Evolutionary conservation across 2,797 vertebrate species (phyloP).

Genomic region (Threskiornis aethiopicus): DNA sequence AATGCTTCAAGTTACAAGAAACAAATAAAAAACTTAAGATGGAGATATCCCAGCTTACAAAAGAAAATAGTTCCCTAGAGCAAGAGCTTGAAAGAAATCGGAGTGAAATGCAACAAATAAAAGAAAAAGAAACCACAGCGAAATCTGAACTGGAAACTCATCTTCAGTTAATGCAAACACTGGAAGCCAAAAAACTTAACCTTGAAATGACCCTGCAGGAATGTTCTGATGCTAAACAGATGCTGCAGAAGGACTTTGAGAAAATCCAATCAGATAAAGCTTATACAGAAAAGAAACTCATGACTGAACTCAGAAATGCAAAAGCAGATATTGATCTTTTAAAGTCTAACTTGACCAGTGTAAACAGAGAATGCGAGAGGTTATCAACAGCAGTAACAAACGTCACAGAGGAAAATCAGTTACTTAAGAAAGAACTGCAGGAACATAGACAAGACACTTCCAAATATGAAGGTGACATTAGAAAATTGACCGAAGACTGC

Average conservation of each 20-base stretch:
- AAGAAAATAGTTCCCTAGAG: slow-evolving; percentile 37
- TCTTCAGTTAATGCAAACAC: slow-evolving; percentile 18
- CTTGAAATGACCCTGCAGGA: slow-evolving; percentile 44
- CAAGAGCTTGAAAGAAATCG: slow-evolving; percentile 36
- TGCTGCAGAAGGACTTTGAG: slow-evolving; percentile 42
- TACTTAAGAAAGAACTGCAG: slow-evolving; percentile 69
- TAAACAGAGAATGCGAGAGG: slow-evolving; percentile 46
- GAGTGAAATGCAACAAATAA: slow-evolving; percentile 37
- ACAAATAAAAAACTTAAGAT: slow-evolving; percentile 44
- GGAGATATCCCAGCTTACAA: slow-evolving; percentile 12
- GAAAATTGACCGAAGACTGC: slow-evolving; percentile 46
- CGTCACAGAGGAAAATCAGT: slow-evolving; percentile 63
- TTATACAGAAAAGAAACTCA: slow-evolving; percentile 36
- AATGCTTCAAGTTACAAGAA: slow-evolving; percentile 7
- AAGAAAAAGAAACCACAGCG: slow-evolving; percentile 19
- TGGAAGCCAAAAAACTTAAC: slow-evolving; percentile 50
- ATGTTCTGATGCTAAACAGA: slow-evolving; percentile 10
- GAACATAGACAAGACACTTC: slow-evolving; percentile 34
- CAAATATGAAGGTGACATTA: slow-evolving; percentile 50
- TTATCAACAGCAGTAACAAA: slow-evolving; percentile 38
- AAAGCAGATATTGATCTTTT: slow-evolving; percentile 51
- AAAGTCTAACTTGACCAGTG: slow-evolving; percentile 42
- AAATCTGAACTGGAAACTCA: neutral
- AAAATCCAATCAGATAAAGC: neutral
- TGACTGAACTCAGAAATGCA: slow-evolving; percentile 49